Evolutionary conservation across 2,888 invertebrate species (phyloP), one percentile per base, ranked within the genome.

Genomic region (Rhaphigaster nebulosa): DNA sequence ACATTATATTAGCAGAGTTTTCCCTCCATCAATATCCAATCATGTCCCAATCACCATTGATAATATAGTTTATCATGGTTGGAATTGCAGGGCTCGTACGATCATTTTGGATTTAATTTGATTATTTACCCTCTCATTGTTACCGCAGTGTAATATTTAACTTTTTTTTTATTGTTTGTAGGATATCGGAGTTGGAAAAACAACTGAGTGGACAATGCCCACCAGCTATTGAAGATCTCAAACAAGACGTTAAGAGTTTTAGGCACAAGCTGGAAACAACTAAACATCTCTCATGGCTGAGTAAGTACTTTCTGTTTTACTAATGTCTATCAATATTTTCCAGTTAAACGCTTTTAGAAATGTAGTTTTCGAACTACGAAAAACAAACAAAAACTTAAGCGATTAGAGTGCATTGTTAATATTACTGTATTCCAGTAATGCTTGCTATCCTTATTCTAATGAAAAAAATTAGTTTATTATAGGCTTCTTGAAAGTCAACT

Each of bases 221-320:
- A 38, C 93, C 94, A 70, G 94, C 94, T 80, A 94, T 96, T 52
- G 94, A 94, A 87, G 95, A 95, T 92, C 94, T 96, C 92, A 95
- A 95, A 93, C 94, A 94, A 90, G 95, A 95, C 93, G 95, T 96
- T 92, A 95, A 95, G 92, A 94, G 94, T 80, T 95, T 96, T 93
- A 94, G 95, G 92, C 94, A 94, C 92, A 95, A 95, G 93, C 94
- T 96, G 92, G 95, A 96, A 93, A 95, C 95, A 45, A 95, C 95
- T 90, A 95, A 95, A 93, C 95, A 95, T 93, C 94, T 95, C 92
- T 95, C 95, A 93, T 95, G 95, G 95, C 94, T 95, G 92, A 95
- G 96, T 95, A 93, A 94, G 94, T 92, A 60, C 23, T 38, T 88
- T n/a, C 41, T 52, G 4, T 76, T 18, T 38, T 76, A 76, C 15